These are phyloP conservation scores for Channallabes apus DNA, from an alignment of 2,797 vertebrate genomes.

Conservation along the genomic window DNA sequence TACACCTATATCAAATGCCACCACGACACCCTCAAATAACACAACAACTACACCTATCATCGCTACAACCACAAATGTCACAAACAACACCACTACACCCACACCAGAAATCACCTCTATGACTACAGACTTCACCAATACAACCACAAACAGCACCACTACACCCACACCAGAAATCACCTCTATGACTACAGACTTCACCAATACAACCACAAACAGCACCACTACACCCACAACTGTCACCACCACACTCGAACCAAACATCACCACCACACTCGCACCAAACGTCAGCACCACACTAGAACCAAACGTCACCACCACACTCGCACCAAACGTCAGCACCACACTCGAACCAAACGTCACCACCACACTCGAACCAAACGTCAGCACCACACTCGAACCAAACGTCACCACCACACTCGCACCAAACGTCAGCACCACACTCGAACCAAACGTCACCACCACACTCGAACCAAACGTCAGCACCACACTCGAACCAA, in stretches of 20 bases:
- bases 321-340: too few relatives aligned
- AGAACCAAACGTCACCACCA: background rate
- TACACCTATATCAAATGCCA: background rate
- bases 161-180: background rate
- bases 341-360: too few relatives aligned
- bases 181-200: background rate
- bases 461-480: too few relatives aligned
- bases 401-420: too few relatives aligned
- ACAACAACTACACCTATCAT: slow-evolving; percentile 36
- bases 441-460: too few relatives aligned
- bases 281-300: background rate
- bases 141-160: background rate
- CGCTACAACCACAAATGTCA: slow-evolving; percentile 6
- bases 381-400: too few relatives aligned
- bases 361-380: too few relatives aligned
- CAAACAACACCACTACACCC: slow-evolving; percentile 14
- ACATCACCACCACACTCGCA: background rate
- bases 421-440: too few relatives aligned
- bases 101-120: background rate
- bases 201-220: background rate
- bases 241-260: background rate
- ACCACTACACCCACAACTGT: background rate
- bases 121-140: slow-evolving; percentile 17
- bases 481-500: too few relatives aligned
- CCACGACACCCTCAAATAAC: background rate